Percentiles rank a stretch among this genome's conserved stretches.
phyloP scores from a whole-genome alignment of 2,797 vertebrate genomes.

The Poecilia picta region DNA sequence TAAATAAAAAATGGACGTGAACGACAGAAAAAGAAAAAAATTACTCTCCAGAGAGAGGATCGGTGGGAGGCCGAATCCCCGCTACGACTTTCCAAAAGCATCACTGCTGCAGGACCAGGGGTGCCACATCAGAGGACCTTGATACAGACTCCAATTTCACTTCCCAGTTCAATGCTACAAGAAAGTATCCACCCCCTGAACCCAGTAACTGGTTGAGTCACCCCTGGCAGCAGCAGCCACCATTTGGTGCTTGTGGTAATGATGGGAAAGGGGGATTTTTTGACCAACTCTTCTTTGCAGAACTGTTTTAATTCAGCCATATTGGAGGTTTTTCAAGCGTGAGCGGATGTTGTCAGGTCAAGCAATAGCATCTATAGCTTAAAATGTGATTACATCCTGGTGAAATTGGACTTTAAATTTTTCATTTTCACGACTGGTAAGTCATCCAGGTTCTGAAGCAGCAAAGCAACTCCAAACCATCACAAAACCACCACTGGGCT shows the following conservation, averaged over 20 bases:
- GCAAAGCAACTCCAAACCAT: neutral
- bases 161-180: neutral
- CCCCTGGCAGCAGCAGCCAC: neutral
- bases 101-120: constrained; percentile 47
- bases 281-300: neutral
- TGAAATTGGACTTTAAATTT: neutral
- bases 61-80: constrained; percentile 54
- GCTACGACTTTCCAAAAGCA: constrained; percentile 43
- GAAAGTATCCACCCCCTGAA: neutral
- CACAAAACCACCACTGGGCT: neutral
- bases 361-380: neutral
- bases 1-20: constrained; percentile 24
- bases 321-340: neutral
- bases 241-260: neutral
- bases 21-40: constrained; percentile 42
- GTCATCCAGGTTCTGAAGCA: neutral
- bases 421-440: neutral
- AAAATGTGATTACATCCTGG: neutral
- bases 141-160: neutral
- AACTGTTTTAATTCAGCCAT: neutral
- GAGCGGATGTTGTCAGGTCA: neutral
- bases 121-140: constrained; percentile 38
- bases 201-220: neutral
- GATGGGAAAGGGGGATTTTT: neutral
- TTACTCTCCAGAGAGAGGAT: constrained; percentile 54